Percentiles rank a stretch among this genome's conserved stretches.
These are phyloP conservation scores for Ischnura elegans DNA, from an alignment of 2,888 invertebrate genomes.

Conservation along the genomic window DNA sequence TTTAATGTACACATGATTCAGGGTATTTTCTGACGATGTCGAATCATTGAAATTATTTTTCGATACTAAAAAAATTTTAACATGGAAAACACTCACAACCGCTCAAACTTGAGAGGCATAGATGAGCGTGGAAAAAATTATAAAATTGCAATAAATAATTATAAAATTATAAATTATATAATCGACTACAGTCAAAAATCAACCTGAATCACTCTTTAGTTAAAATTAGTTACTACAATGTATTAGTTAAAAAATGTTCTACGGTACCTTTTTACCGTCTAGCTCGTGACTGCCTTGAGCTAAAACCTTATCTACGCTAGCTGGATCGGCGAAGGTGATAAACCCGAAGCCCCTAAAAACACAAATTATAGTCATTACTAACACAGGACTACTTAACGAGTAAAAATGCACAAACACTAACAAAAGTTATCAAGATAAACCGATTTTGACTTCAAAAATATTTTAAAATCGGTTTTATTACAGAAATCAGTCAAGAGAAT, in stretches of 20 bases:
- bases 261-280: slow-evolving; percentile 98
- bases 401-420: slow-evolving; percentile 69
- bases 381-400: slow-evolving; percentile 66
- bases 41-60: background rate
- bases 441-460: slow-evolving; percentile 29
- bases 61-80: too few species aligned
- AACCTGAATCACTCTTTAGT: slow-evolving; percentile 18
- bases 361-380: slow-evolving; percentile 71
- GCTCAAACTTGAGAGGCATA: background rate
- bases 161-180: too few species aligned
- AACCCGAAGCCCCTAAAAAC: slow-evolving; percentile 97
- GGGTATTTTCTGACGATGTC: background rate
- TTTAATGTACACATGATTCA: background rate
- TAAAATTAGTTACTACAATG: background rate
- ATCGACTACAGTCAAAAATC: background rate
- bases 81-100: background rate
- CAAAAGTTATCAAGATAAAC: slow-evolving; percentile 60
- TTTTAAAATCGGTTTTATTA: slow-evolving; percentile 56
- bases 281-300: slow-evolving; percentile 98
- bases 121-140: background rate
- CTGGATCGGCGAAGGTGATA: slow-evolving; percentile 99
- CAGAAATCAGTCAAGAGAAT: slow-evolving; percentile 43
- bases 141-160: background rate
- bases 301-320: slow-evolving; percentile 99
- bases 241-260: slow-evolving; percentile 69